These are phyloP conservation scores for Drosophila suzukii DNA, from an alignment of 1,140 invertebrate genomes.

Conservation along the genomic window DNA sequence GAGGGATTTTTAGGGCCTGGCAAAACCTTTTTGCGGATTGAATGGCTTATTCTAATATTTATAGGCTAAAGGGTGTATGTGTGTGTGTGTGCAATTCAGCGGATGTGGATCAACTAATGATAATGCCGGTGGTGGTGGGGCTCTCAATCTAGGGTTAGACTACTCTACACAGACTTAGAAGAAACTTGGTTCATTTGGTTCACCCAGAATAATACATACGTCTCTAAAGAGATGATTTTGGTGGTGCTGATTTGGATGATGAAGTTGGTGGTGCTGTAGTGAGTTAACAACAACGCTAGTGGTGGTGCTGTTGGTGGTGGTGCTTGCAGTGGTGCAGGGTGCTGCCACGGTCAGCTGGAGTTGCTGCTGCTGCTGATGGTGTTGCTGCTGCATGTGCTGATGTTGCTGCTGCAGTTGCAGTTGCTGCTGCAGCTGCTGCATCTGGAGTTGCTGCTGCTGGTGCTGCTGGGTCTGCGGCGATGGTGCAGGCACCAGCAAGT, in stretches of 20 bases:
- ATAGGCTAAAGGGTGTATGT: conserved; percentile 24
- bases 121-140: neutral
- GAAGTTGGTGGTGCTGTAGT: conserved; percentile 84
- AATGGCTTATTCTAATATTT: conserved; percentile 50
- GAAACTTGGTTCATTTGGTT: conserved; percentile 40
- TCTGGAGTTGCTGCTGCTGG: conserved; percentile 53
- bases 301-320: conserved; percentile 83
- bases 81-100: conserved; percentile 32
- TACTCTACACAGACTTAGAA: conserved; percentile 38
- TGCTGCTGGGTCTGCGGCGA: conserved; percentile 50
- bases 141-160: conserved; percentile 15
- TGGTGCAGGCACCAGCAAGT: conserved; percentile 38
- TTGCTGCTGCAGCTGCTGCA: conserved; percentile 53
- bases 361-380: conserved; percentile 34
- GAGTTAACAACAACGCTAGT: conserved; percentile 80
- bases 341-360: conserved; percentile 41
- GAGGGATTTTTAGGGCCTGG: conserved; percentile 22
- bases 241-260: conserved; percentile 84
- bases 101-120: conserved; percentile 36
- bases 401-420: conserved; percentile 30
- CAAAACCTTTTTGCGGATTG: conserved; percentile 46
- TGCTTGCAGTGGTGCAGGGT: conserved; percentile 59
- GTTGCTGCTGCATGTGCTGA: conserved; percentile 38
- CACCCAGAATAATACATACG: conserved; percentile 80
- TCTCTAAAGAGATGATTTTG: conserved; percentile 85